Evolutionary conservation across 2,888 invertebrate genomes (phyloP), one percentile per base, ranked within the genome.

Genomic region (Cheilosia soror): DNA sequence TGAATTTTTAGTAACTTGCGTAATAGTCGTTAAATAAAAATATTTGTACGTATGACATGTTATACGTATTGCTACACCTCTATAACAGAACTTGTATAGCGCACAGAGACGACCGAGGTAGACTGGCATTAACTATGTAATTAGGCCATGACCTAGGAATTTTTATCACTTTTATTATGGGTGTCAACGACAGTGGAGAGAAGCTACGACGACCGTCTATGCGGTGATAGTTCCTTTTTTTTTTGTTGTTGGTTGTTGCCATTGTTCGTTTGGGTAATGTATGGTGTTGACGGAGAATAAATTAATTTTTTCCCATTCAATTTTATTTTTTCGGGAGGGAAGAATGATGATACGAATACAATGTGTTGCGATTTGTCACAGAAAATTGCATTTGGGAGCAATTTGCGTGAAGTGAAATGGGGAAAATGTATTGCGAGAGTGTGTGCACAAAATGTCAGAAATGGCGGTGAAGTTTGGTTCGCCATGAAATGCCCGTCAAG

Each of bases 81-180:
- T 55, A 15, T 47, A 72, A 55, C 47, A 78, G 66, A 68, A 60
- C 68, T 66, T 68, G 71, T 65, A 53, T 72, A 37, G 11, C 31
- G 47, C 37, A 33, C 47, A 27, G 31, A 33, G 57, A 42, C 60
- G 44, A 58, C 51, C 42, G 72, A 69, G 69, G 69, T 60, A 81
- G 85, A 82, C 82, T 72, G 73, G 69, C 78, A 86, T 86, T 82
- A 86, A 82, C 77, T 82, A 86, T 82, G 86, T 82, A 86, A 86
- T 86, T 82, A 86, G 86, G 86, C 86, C 86, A 86, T 82, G 86
- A 86, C 86, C 86, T 86, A 86, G 82, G 86, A 86, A 82, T 86
- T 82, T 86, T 86, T 82, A 86, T 86, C 81, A 86, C 85, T 81
- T 86, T 86, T 86, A 77, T 82, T 78, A 82, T 55, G 82, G 77